Evolutionary conservation across 1,140 invertebrate genomes (phyloP).

Genomic region (Aplysia californica): DNA sequence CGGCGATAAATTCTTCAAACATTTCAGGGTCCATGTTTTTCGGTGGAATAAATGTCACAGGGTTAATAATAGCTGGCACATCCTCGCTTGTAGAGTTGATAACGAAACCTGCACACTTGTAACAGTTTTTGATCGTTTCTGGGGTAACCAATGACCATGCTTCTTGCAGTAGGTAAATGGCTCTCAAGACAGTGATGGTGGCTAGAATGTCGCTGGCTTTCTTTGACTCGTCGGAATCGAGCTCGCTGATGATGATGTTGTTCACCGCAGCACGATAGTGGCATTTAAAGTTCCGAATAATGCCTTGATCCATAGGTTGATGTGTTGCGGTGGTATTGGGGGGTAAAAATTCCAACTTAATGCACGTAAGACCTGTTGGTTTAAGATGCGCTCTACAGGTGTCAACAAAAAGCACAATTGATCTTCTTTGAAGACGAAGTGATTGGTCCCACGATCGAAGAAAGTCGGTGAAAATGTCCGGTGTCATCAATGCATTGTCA

Average conservation of each 20-base stretch:
- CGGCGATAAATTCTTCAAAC: not conserved
- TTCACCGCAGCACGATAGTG: slow-evolving; percentile 20
- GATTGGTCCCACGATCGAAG: slow-evolving; percentile 33
- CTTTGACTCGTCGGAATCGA: not conserved
- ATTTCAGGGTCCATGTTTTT: not conserved
- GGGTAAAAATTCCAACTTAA: slow-evolving; percentile 67
- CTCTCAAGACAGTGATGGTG: not conserved
- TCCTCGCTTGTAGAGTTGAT: not conserved
- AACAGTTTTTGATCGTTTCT: not conserved
- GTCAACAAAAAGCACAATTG: slow-evolving; percentile 69
- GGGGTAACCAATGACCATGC: not conserved
- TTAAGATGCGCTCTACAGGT: slow-evolving; percentile 67
- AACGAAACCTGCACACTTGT: not conserved
- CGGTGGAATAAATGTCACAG: not conserved
- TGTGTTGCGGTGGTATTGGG: slow-evolving; percentile 67
- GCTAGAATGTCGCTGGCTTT: not conserved
- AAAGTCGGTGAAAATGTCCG: slow-evolving; percentile 44
- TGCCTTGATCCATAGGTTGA: slow-evolving; percentile 69
- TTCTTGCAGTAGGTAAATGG: not conserved
- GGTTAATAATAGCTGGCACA: not conserved
- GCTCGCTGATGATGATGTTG: not conserved
- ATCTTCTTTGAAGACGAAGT: slow-evolving; percentile 39
- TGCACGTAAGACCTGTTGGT: slow-evolving; percentile 49
- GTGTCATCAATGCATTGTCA: slow-evolving; percentile 47
- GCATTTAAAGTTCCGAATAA: slow-evolving; percentile 63